Evolutionary conservation across 2,797 vertebrate genomes (phyloP).

Genomic region (Diceros bicornis): DNA sequence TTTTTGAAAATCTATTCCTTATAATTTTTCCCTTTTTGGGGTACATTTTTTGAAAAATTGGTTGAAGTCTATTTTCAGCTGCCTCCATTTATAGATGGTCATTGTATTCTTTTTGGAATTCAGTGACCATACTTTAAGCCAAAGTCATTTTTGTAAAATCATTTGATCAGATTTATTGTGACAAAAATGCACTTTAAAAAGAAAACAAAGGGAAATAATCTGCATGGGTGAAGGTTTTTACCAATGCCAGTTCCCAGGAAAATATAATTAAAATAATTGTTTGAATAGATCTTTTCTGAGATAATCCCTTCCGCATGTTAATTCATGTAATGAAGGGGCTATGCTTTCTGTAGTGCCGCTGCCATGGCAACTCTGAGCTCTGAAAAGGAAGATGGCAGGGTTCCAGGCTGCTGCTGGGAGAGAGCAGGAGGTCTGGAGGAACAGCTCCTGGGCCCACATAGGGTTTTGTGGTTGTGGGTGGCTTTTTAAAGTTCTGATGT

Average conservation of each 20-base stretch:
- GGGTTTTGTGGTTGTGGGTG: not conserved
- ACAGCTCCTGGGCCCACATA: not conserved
- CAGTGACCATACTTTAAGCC: not conserved
- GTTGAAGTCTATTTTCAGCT: not conserved
- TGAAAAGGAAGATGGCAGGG: slow-evolving; percentile 72
- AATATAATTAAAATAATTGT: slow-evolving; percentile 66
- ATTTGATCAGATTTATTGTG: slow-evolving; percentile 68
- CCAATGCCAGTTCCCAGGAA: slow-evolving; percentile 46
- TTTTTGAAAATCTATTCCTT: slow-evolving; percentile 52
- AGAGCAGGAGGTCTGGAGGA: not conserved
- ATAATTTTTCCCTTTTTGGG: not conserved
- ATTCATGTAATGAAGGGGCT: slow-evolving; percentile 63
- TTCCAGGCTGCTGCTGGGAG: slow-evolving; percentile 65
- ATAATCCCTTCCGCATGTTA: slow-evolving; percentile 77
- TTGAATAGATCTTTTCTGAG: slow-evolving; percentile 56
- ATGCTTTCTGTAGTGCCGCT: slow-evolving; percentile 72
- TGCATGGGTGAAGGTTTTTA: slow-evolving; percentile 5
- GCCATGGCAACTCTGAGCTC: slow-evolving; percentile 70
- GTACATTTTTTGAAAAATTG: not conserved
- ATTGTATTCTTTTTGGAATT: slow-evolving; percentile 54
- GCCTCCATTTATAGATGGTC: not conserved
- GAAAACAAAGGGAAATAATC: slow-evolving; percentile 24
- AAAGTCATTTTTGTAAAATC: slow-evolving; percentile 35
- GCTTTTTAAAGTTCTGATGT: slow-evolving; percentile 25
- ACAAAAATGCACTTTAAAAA: slow-evolving; percentile 37